Conservation (phyloP, 2,797 vertebrate genomes). For the Rhincodon typus region DNA sequence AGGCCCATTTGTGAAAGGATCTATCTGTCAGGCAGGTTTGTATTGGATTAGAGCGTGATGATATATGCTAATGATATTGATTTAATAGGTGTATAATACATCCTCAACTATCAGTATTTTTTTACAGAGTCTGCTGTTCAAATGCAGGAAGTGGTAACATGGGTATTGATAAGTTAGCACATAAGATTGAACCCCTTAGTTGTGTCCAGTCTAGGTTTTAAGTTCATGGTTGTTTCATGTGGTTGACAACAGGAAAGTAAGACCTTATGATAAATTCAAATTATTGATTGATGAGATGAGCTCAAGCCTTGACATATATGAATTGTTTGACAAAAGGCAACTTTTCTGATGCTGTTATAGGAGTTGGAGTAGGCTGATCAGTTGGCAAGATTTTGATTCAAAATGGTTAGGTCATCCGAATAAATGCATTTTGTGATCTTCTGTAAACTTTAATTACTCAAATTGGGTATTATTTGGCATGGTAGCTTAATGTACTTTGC, state of each 20-base stretch:
- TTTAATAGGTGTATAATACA: not conserved
- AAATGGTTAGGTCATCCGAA: not conserved
- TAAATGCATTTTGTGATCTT: not conserved
- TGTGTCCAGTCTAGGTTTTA: not conserved
- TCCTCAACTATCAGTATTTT: not conserved
- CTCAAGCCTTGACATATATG: not conserved
- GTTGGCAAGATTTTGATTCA: not conserved
- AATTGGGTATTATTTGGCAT: not conserved
- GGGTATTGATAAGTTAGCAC: not conserved
- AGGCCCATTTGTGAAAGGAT: constrained; percentile 17
- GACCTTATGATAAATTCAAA: not conserved
- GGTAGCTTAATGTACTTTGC: not conserved
- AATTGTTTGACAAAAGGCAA: not conserved
- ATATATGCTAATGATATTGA: constrained; percentile 24
- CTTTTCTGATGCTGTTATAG: not conserved
- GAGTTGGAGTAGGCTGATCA: not conserved
- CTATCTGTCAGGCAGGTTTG: not conserved
- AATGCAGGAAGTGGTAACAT: not conserved
- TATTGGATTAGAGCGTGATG: not conserved
- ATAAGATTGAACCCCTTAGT: not conserved
- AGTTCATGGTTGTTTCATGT: not conserved
- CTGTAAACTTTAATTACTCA: not conserved
- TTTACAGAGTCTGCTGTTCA: not conserved
- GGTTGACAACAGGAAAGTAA: not conserved
- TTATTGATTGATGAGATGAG: not conserved